Percentiles rank a stretch among this genome's conserved stretches.
Evolutionary conservation across 2,797 vertebrate species (phyloP).

Genomic region (Chanos chanos): DNA sequence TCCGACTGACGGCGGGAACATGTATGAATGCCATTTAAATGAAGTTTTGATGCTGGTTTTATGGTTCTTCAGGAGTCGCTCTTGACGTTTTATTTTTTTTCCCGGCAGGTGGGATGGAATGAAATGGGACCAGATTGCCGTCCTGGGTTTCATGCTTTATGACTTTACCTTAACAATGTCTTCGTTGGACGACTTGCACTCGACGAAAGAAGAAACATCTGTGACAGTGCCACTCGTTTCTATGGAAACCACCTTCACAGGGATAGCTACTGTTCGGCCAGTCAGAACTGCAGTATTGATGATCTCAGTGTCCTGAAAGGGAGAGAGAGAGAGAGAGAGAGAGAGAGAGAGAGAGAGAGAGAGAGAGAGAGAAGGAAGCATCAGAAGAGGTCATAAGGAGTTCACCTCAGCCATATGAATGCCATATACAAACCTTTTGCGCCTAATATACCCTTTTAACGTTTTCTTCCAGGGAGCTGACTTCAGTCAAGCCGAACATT

Average conservation of each 20-base stretch:
- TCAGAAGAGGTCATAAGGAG: background rate
- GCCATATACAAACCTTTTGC: constrained; percentile 6
- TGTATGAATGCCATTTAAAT: constrained; percentile 36
- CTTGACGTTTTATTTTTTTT: background rate
- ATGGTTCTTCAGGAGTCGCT: constrained; percentile 33
- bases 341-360: background rate
- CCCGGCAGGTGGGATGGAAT: background rate
- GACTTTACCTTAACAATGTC: constrained; percentile 92
- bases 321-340: background rate
- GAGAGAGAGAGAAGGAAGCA: background rate
- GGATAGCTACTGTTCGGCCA: constrained; percentile 91
- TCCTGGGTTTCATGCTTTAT: constrained; percentile 34
- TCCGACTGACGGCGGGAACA: constrained; percentile 48
- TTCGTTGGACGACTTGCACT: constrained; percentile 94
- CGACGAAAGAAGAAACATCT: constrained; percentile 82
- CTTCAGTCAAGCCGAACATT: background rate
- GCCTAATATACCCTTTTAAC: background rate
- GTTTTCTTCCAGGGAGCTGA: too few species aligned
- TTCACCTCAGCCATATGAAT: constrained; percentile 1
- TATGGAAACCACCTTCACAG: constrained; percentile 95
- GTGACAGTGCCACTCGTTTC: constrained; percentile 85
- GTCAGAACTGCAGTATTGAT: constrained; percentile 98
- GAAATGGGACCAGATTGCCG: background rate
- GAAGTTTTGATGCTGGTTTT: constrained; percentile 46
- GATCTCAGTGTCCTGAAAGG: constrained; percentile 89